Evolutionary conservation across 2,113 vertebrate species (phyloP).

Genomic region (western clawed frog (Xenopus tropicalis)): UCB_Xtro_10.0 CM004448.2:13552001-13552500

Average conservation of each 20-base stretch:
- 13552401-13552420: slow-evolving; percentile 31
- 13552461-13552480: not conserved
- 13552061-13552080: too few species aligned
- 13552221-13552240: slow-evolving; percentile 32
- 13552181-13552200: slow-evolving; percentile 2
- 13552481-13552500: not conserved
- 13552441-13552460: slow-evolving; percentile 38
- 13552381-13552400: slow-evolving; percentile 35
- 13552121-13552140: not conserved
- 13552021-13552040: too few species aligned
- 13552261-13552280: slow-evolving; percentile 30
- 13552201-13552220: slow-evolving; percentile 28
- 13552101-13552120: too few species aligned
- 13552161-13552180: not conserved
- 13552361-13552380: slow-evolving; percentile 36
- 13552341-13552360: slow-evolving; percentile 18
- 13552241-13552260: slow-evolving; percentile 32
- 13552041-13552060: too few species aligned
- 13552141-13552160: not conserved
- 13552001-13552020: too few species aligned
- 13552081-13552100: too few species aligned
- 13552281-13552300: slow-evolving; percentile 30
- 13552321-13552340: slow-evolving; percentile 20
- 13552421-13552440: slow-evolving; percentile 22
- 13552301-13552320: slow-evolving; percentile 36